These are phyloP conservation scores for Tethya wilhelma DNA, from an alignment of 37 sponge, comb jelly and placozoan species.

Conservation along the genomic window DNA sequence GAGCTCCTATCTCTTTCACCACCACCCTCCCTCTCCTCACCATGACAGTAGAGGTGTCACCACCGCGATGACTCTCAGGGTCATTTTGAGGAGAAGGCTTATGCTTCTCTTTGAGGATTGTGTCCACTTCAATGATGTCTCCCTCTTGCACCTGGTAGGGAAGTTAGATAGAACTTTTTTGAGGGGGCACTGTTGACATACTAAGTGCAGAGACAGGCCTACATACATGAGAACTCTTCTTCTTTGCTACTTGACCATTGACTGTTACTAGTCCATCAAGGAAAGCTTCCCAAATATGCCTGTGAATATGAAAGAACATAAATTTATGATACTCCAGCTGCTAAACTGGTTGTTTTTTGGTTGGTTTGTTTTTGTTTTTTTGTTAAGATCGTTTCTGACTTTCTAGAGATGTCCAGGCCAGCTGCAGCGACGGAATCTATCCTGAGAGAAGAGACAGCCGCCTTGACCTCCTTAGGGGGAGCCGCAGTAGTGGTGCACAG, in stretches of 20 bases:
- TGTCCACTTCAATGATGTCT: conserved; percentile 69
- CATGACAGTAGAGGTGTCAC: neutral
- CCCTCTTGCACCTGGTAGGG: conserved; percentile 60
- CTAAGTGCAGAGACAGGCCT: neutral
- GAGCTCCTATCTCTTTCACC: conserved; percentile 58
- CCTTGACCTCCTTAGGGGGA: conserved; percentile 56
- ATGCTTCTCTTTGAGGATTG: neutral
- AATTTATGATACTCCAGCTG: no score
- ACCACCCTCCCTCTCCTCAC: conserved; percentile 64
- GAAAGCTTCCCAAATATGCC: conserved; percentile 59
- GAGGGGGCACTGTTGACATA: neutral
- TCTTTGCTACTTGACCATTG: conserved; percentile 53
- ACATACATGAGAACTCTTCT: conserved; percentile 55
- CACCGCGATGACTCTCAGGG: neutral
- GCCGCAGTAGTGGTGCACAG: conserved; percentile 3
- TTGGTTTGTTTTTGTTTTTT: no score
- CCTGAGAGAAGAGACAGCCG: conserved; percentile 48
- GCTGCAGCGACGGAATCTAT: conserved; percentile 65
- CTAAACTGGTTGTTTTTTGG: no score
- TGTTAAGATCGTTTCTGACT: no score
- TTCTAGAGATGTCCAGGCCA: conserved; percentile 71
- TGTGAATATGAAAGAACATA: conserved; percentile 2
- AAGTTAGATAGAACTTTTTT: neutral
- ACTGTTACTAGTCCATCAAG: conserved; percentile 35
- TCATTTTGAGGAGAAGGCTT: neutral